Percentiles rank a stretch among this genome's conserved stretches.
Conservation (phyloP, 2,888 invertebrate genomes). For the Chrysodeixis includens region DNA sequence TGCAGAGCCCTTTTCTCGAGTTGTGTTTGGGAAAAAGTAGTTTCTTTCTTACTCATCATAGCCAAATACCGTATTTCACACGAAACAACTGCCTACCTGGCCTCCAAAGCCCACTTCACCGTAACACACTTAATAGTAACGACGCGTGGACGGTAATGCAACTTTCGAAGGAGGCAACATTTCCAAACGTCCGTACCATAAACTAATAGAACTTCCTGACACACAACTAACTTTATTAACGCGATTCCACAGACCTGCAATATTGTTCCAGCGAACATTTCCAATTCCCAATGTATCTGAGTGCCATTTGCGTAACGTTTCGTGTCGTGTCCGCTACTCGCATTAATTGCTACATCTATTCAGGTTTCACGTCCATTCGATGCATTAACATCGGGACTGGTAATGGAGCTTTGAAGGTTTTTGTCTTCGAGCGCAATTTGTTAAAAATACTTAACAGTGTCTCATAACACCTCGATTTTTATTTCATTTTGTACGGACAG, state of each 20-base stretch:
- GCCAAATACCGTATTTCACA: too few species aligned
- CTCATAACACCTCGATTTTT: too few species aligned
- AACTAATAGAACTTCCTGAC: conserved; percentile 27
- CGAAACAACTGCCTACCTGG: too few species aligned
- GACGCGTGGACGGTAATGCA: background rate
- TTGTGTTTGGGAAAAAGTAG: too few species aligned
- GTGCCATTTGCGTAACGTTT: conserved; percentile 62
- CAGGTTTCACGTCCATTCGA: conserved; percentile 39
- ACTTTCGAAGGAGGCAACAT: background rate
- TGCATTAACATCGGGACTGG: conserved; percentile 44
- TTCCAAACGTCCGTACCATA: background rate
- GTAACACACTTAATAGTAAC: too few species aligned
- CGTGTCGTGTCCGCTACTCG: conserved; percentile 32
- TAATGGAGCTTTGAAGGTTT: conserved; percentile 28
- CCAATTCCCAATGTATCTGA: conserved; percentile 64
- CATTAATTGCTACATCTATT: conserved; percentile 57
- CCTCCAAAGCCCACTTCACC: too few species aligned
- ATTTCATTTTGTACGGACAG: too few species aligned
- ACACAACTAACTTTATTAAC: conserved; percentile 32
- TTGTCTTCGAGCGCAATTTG: conserved; percentile 12
- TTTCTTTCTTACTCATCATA: too few species aligned
- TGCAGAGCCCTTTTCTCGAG: too few species aligned
- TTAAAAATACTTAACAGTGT: background rate
- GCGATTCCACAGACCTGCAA: conserved; percentile 37
- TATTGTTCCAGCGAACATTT: conserved; percentile 50